Conservation (phyloP, 2,113 vertebrate species). For the Morone chrysops region DNA sequence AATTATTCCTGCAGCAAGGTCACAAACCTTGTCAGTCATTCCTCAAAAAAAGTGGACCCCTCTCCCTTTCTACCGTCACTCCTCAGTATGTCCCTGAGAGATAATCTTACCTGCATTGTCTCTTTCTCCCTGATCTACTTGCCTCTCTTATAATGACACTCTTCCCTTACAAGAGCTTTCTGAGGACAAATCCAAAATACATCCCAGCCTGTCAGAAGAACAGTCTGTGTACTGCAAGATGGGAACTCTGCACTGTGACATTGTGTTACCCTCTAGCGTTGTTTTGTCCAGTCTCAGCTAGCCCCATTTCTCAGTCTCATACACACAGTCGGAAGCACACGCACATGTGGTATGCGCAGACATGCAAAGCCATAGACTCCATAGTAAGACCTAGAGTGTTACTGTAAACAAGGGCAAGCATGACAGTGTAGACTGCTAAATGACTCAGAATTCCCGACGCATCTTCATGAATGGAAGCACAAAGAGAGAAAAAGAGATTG, state of each 20-base stretch:
- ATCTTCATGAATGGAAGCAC: constrained; percentile 21
- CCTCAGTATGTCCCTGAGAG: constrained; percentile 28
- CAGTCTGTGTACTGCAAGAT: constrained; percentile 30
- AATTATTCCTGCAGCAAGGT: constrained; percentile 9
- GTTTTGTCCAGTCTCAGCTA: constrained; percentile 27
- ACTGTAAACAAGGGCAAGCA: constrained; percentile 19
- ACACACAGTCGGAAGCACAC: background rate
- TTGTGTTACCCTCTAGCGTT: constrained; percentile 46
- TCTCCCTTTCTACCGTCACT: background rate
- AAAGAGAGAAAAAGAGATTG: constrained; percentile 7
- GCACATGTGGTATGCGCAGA: background rate
- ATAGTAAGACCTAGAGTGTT: background rate
- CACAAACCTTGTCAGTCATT: constrained; percentile 6
- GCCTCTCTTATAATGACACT: constrained; percentile 17
- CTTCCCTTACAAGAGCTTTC: constrained; percentile 19
- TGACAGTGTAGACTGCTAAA: constrained; percentile 2
- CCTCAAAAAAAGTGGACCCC: background rate
- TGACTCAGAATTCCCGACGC: constrained; percentile 15
- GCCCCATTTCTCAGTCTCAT: constrained; percentile 6
- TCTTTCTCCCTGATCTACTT: constrained; percentile 29
- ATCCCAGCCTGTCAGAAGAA: constrained; percentile 20
- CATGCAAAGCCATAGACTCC: background rate
- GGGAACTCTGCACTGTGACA: constrained; percentile 40
- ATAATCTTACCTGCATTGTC: constrained; percentile 35
- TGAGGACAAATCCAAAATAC: constrained; percentile 45